Base-by-base conservation (phyloP, 2,113 vertebrate genomes). In the Lamprotornis superbus region DNA sequence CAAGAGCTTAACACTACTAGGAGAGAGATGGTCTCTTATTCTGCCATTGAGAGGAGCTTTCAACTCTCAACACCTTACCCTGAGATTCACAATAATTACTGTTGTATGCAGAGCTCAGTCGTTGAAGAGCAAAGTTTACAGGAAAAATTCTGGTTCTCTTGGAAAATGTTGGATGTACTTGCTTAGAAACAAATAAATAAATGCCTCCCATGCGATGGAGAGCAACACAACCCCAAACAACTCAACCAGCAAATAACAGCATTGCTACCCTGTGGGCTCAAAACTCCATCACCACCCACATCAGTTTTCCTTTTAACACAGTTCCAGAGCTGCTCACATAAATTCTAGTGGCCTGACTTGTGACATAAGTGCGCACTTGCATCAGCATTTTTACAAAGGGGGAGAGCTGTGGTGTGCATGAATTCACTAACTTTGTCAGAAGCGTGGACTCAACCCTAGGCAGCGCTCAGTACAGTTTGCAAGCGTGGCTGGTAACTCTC, bases 181-280 rank as follows among this genome's bases (percentile, higher is more conserved):
- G 68, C 59, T 53, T 76, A 83, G 30, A 84, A 94, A 84, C 63
- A 77, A 61, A 75, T 82, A 84, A 83, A 88, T 25, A 40, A 69
- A 53, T 46, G 47, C 5, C n/a, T 77, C 15, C 59, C 9, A 2
- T 30, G 42, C 16, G 30, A 35, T 71, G 61, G 56, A 82, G 49
- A 5, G 3, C 56, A 74, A 3, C 52, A 11, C 30, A 87, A 18
- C 73, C 78, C 89, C 52, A 47, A 83, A 50, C 55, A 70, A 47
- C 40, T 86, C 40, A 44, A 21, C 37, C 76, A 42, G 31, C 59
- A 60, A 76, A 70, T 40, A 70, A 68, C 44, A 79, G 16, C 31
- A 4, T 25, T 0, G 3, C 47, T 78, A n/a, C 24, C 37, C 61
- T 0, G 0, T 53, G n/a, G 3, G 5, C 55, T 79, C 69, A 47